Evolutionary conservation across 1,140 invertebrate species (phyloP).

Genomic region (Asobara japonica): DNA sequence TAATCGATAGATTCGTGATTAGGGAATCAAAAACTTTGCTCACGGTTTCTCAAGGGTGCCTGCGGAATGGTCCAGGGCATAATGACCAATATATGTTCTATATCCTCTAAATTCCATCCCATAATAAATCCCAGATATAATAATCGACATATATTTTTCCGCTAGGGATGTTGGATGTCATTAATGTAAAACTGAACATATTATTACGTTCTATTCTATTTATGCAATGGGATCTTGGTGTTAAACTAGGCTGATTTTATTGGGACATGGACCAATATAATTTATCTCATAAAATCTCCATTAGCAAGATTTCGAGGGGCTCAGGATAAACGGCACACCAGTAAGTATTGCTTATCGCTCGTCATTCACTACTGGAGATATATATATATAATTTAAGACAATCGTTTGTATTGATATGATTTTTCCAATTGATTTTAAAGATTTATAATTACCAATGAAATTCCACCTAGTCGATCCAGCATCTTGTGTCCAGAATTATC

Average conservation of each 20-base stretch:
- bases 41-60: too few relatives aligned
- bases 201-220: conserved; percentile 20
- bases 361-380: conserved; percentile 29
- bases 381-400: conserved; percentile 10
- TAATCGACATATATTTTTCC: too few relatives aligned
- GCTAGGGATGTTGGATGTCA: too few relatives aligned
- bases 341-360: conserved; percentile 34
- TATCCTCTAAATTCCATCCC: too few relatives aligned
- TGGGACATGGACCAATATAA: conserved; percentile 11
- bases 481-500: conserved; percentile 34
- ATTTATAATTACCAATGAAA: conserved; percentile 27
- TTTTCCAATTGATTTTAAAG: conserved; percentile 29
- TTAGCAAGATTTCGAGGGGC: conserved; percentile 38
- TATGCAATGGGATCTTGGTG: conserved; percentile 34
- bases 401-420: too few relatives aligned
- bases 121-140: too few relatives aligned
- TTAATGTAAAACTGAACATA: background rate
- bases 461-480: conserved; percentile 42
- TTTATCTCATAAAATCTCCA: background rate
- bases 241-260: conserved; percentile 35
- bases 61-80: too few relatives aligned
- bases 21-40: too few relatives aligned
- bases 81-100: too few relatives aligned
- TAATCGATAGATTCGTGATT: too few relatives aligned
- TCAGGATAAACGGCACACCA: conserved; percentile 37